Evolutionary conservation across 2,888 invertebrate genomes (phyloP).

Genomic region (Ceriagrion tenellum): DNA sequence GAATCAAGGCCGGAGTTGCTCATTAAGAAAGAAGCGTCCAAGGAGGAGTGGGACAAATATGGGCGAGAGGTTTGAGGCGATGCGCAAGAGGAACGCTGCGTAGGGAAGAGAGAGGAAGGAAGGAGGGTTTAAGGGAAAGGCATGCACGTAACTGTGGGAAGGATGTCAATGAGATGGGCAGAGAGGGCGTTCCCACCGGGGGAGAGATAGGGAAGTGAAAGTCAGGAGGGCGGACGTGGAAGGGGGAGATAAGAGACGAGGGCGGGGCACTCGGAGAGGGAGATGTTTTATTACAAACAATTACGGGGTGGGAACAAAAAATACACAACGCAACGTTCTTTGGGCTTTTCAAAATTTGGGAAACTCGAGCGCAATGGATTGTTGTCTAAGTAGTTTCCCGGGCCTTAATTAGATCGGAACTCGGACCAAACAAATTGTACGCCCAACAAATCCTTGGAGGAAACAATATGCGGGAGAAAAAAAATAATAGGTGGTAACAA

Average conservation of each 20-base stretch:
- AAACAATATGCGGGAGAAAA: neutral
- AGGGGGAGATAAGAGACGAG: neutral
- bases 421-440: neutral
- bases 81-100: neutral
- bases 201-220: slow-evolving; percentile 50
- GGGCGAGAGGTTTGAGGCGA: neutral
- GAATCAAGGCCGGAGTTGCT: neutral
- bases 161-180: slow-evolving; percentile 14
- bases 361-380: neutral
- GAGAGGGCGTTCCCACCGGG: slow-evolving; percentile 43
- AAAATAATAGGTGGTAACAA: neutral
- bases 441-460: neutral
- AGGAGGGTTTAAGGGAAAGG: neutral
- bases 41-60: slow-evolving; percentile 5
- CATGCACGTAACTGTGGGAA: neutral
- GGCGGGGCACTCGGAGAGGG: neutral
- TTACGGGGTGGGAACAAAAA: neutral
- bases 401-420: neutral
- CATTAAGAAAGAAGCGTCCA: neutral
- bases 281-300: neutral
- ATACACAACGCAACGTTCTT: neutral
- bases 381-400: neutral
- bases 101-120: neutral
- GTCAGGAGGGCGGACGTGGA: neutral
- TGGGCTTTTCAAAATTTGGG: neutral